Evolutionary conservation across 2,888 invertebrate species (phyloP).

Genomic region (Pyralis farinalis): DNA sequence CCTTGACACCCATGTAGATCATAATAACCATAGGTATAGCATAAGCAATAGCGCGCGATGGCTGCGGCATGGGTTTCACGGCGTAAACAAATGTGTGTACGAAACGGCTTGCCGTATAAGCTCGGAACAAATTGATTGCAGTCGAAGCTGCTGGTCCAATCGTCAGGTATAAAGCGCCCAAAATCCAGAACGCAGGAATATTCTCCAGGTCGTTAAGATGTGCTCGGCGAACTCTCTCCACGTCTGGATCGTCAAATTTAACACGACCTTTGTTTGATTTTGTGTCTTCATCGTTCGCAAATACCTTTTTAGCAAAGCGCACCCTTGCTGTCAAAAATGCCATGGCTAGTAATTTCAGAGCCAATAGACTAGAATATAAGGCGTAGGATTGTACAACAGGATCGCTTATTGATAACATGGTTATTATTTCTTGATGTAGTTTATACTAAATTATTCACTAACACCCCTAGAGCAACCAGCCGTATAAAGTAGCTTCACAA

Average conservation of each 20-base stretch:
- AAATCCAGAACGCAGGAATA: conserved; percentile 82
- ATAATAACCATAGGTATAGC: conserved; percentile 26
- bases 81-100: conserved; percentile 84
- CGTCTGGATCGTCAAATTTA: conserved; percentile 53
- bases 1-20: conserved; percentile 38
- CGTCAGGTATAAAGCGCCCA: conserved; percentile 79
- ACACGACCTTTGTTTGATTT: conserved; percentile 35
- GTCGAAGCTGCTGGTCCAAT: conserved; percentile 66
- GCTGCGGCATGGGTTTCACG: conserved; percentile 81
- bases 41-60: conserved; percentile 51
- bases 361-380: conserved; percentile 30
- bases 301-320: conserved; percentile 45
- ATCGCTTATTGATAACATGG: conserved; percentile 17
- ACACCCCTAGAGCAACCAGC: no score
- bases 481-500: no score
- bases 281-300: conserved; percentile 56
- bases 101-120: conserved; percentile 75
- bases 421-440: conserved; percentile 4
- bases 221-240: conserved; percentile 72
- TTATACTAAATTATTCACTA: no score
- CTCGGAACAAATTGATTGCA: conserved; percentile 49
- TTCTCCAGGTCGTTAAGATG: conserved; percentile 88
- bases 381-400: conserved; percentile 21
- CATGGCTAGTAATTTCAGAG: conserved; percentile 43
- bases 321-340: conserved; percentile 35